Base-by-base conservation (phyloP, 2,113 vertebrate species). In the Ciconia maguari region DNA sequence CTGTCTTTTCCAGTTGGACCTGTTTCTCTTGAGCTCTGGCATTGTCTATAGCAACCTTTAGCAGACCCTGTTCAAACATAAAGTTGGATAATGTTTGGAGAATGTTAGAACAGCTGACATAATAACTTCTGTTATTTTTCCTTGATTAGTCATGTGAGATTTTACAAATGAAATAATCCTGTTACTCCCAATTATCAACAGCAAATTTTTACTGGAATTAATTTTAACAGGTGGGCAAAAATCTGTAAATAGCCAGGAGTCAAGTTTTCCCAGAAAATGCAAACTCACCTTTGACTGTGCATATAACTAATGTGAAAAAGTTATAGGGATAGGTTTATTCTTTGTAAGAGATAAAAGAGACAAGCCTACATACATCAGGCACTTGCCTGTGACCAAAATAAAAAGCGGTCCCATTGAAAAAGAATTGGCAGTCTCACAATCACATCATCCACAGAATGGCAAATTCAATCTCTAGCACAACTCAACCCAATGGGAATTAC, bases 1-100 rank as follows among this genome's bases (percentile, higher is more conserved):
- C 99, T 16, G 99, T 99, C 98, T 99, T 99, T 98, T 99, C 99
- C 98, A 99, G 98, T 95, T 99, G 99, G 89, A 99, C 99, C 94
- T 99, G 99, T 96, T 99, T 99, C 98, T 99, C 99, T 98, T 99
- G 99, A 98, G 99, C 99, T 96, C 99, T 98, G 29, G 99, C 99
- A 77, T 99, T 99, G 98, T 99, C 99, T 96, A 99, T 99, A 84
- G 99, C 99, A 98, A 99, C 99, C 97, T 99, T 99, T 94, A 99
- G 98, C 76, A 99, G 98, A 89, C 99, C 99, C 99, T 99, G 98
- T 90, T 91, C 65, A 97, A 93, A 97, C 32, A 97, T 44, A 75
- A 94, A 74, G 87, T 95, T 91, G 17, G 58, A 81, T 61, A 78
- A 96, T 78, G 74, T 92, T 94, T 93, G 61, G 61, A 83, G 58